phyloP scores from a whole-genome alignment of 2,888 invertebrate species.

The Lepidonotus clava region DNA sequence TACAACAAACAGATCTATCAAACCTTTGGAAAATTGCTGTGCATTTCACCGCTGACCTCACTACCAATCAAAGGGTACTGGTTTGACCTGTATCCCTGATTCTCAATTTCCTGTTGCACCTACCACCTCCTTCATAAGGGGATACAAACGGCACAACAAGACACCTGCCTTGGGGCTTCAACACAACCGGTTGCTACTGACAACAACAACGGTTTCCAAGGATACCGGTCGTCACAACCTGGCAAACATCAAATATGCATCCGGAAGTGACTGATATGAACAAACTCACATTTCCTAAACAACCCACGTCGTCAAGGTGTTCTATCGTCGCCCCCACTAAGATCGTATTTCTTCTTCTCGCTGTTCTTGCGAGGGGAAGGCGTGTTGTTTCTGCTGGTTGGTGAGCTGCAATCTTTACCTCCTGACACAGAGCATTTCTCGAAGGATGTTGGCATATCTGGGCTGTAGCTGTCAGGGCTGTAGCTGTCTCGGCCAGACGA shows the following conservation, averaged over 20 bases:
- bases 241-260: not conserved
- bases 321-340: conserved; percentile 35
- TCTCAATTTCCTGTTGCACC: conserved; percentile 6
- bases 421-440: conserved; percentile 59
- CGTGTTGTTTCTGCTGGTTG: not conserved
- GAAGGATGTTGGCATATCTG: conserved; percentile 59
- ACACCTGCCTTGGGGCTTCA: not conserved
- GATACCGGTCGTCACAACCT: not conserved
- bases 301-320: conserved; percentile 25
- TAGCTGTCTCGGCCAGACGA: conserved; percentile 40
- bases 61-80: not conserved
- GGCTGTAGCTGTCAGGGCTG: conserved; percentile 33
- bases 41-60: conserved; percentile 1
- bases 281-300: conserved; percentile 51
- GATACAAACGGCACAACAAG: conserved; percentile 41
- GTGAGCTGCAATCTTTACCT: conserved; percentile 36
- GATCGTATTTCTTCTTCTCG: conserved; percentile 38
- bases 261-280: conserved; percentile 30
- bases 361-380: conserved; percentile 34
- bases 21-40: not conserved
- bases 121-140: not conserved
- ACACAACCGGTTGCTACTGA: conserved; percentile 49
- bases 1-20: not conserved
- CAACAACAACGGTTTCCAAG: conserved; percentile 42
- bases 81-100: not conserved